Evolutionary conservation across 2,888 invertebrate species (phyloP).

Genomic region (Lycocerus yunnanus): DNA sequence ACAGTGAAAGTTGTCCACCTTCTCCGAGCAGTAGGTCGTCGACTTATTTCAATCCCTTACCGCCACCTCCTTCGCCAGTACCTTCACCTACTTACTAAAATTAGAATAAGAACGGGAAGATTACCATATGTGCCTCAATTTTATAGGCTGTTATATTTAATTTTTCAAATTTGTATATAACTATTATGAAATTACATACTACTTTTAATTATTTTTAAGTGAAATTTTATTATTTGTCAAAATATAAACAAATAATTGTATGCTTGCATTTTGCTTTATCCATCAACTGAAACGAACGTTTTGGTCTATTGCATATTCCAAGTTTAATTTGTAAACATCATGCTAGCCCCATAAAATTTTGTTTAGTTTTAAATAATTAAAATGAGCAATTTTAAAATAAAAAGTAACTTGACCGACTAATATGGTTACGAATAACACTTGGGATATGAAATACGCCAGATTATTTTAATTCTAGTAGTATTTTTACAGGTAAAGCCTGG

Average conservation of each 20-base stretch:
- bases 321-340: too few species aligned
- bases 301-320: too few species aligned
- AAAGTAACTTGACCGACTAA: too few species aligned
- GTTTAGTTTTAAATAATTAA: too few species aligned
- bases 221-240: neutral
- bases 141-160: constrained; percentile 21
- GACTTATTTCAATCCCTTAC: constrained; percentile 78
- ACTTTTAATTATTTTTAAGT: constrained; percentile 1
- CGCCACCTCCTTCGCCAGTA: constrained; percentile 86
- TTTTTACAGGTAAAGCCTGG: too few species aligned
- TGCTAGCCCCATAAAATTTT: too few species aligned
- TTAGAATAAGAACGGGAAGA: neutral
- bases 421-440: too few species aligned
- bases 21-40: constrained; percentile 75
- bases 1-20: constrained; percentile 72
- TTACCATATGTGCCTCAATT: constrained; percentile 28
- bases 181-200: neutral
- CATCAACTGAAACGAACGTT: neutral
- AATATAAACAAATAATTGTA: neutral
- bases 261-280: neutral
- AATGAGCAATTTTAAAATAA: too few species aligned
- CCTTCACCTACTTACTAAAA: constrained; percentile 61
- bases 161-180: neutral
- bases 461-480: too few species aligned
- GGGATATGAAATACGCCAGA: too few species aligned